These are phyloP conservation scores for Drosophila funebris DNA, from an alignment of 1,140 invertebrate genomes.

Conservation along the genomic window DNA sequence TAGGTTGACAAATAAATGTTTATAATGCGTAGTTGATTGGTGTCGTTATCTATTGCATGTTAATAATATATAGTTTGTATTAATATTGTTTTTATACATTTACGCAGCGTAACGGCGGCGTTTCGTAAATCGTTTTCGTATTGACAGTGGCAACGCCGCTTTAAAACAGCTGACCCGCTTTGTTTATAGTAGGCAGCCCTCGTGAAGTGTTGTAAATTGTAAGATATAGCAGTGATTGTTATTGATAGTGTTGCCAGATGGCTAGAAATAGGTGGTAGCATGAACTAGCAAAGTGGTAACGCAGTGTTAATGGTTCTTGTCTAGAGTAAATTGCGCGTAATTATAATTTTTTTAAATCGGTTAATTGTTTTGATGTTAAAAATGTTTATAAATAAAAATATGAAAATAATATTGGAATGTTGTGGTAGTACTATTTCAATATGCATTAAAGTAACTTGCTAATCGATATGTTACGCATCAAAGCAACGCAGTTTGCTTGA, in stretches of 20 bases:
- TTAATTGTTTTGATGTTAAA: no score
- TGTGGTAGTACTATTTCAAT: no score
- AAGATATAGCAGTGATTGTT: background rate
- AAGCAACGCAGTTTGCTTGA: no score
- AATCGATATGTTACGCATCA: no score
- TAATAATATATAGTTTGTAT: background rate
- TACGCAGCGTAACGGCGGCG: background rate
- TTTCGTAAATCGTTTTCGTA: background rate
- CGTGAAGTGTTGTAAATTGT: background rate
- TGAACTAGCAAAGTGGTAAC: background rate
- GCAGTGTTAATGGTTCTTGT: background rate
- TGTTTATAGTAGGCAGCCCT: constrained; percentile 2
- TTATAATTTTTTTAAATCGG: background rate
- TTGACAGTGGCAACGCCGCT: constrained; percentile 19
- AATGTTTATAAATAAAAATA: no score
- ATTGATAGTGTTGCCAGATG: background rate
- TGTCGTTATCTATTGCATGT: background rate
- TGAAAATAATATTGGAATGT: no score
- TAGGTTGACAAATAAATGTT: constrained; percentile 30
- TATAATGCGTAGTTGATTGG: constrained; percentile 29
- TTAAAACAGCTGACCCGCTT: constrained; percentile 3
- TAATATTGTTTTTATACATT: background rate
- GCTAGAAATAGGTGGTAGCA: background rate
- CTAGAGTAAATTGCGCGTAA: background rate
- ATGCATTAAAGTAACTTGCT: no score